Evolutionary conservation across 2,797 vertebrate genomes (phyloP).

Genomic region (Etheostoma perlongum): DNA sequence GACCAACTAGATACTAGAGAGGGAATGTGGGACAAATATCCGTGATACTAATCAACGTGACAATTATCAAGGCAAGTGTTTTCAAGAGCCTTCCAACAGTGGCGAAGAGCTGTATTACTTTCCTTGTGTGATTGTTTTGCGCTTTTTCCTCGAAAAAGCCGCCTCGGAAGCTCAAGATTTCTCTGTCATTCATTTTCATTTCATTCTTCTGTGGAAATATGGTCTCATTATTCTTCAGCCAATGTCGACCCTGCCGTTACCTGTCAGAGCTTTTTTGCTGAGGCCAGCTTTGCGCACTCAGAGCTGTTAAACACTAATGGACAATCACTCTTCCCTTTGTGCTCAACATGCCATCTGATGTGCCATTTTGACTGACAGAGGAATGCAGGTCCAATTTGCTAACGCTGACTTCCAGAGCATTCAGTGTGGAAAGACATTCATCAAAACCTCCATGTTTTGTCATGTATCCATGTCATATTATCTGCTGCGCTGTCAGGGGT

Average conservation of each 20-base stretch:
- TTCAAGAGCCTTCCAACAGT: slow-evolving; percentile 29
- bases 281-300: slow-evolving; percentile 59
- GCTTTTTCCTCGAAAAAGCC: not conserved
- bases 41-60: slow-evolving; percentile 52
- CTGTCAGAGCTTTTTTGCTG: slow-evolving; percentile 78
- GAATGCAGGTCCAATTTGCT: slow-evolving; percentile 71
- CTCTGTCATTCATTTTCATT: slow-evolving; percentile 57
- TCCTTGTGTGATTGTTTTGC: slow-evolving; percentile 23
- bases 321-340: slow-evolving; percentile 70
- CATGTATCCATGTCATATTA: slow-evolving; percentile 67
- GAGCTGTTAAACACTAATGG: slow-evolving; percentile 77
- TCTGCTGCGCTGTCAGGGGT: slow-evolving; percentile 51
- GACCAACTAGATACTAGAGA: slow-evolving; percentile 40
- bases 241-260: slow-evolving; percentile 61
- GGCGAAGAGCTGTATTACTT: slow-evolving; percentile 6
- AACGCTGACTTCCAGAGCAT: slow-evolving; percentile 63
- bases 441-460: slow-evolving; percentile 68
- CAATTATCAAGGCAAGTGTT: slow-evolving; percentile 45
- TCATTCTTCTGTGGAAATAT: slow-evolving; percentile 58
- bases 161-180: not conserved
- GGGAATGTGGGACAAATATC: slow-evolving; percentile 67
- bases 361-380: slow-evolving; percentile 72
- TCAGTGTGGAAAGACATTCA: slow-evolving; percentile 64
- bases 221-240: slow-evolving; percentile 72
- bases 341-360: slow-evolving; percentile 56